Evolutionary conservation across 2,797 vertebrate genomes (phyloP).

Genomic region (Mus spretus): DNA sequence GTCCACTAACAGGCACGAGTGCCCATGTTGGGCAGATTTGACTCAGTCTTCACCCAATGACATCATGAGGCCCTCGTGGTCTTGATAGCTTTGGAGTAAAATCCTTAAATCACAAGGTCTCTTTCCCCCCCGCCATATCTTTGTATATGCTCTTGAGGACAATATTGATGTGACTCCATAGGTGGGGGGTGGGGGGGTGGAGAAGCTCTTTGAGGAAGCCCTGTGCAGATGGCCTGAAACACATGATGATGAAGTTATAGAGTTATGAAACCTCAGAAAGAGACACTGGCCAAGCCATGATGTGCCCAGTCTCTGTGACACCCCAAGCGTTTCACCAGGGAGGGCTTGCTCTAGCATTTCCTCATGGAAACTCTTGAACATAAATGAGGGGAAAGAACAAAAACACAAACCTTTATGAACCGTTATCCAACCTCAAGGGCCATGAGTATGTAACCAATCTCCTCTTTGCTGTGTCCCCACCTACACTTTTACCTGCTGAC

Average conservation of each 20-base stretch:
- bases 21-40: not conserved
- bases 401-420: not conserved
- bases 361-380: not conserved
- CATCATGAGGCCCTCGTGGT: not conserved
- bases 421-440: not conserved
- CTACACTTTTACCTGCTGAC: not conserved
- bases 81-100: conserved; percentile 35
- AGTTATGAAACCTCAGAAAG: not conserved
- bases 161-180: not conserved
- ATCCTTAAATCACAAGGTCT: not conserved
- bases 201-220: not conserved
- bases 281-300: not conserved
- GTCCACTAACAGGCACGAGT: not conserved
- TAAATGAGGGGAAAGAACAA: not conserved
- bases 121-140: not conserved
- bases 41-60: not conserved
- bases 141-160: not conserved
- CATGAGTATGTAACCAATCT: not conserved
- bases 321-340: not conserved
- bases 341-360: conserved; percentile 2
- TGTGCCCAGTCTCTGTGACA: not conserved
- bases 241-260: not conserved
- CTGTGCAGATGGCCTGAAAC: not conserved
- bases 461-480: not conserved
- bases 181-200: not conserved